Evolutionary conservation across 2,113 vertebrate genomes (phyloP).

Genomic region (Hippopotamus amphibius): DNA sequence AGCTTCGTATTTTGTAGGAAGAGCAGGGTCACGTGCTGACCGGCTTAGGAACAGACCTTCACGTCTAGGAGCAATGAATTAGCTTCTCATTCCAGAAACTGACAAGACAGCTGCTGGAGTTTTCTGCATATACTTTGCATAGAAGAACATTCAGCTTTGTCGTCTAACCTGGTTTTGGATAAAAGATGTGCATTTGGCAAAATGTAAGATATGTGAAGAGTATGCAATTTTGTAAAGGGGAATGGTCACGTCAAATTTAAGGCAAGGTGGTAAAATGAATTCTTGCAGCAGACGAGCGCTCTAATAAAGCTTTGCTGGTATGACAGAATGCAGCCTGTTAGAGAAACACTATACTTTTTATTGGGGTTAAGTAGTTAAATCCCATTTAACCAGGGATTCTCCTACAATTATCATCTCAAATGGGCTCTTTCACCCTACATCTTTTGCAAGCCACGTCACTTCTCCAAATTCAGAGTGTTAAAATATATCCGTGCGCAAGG

Average conservation of each 20-base stretch:
- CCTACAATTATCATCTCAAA: not conserved
- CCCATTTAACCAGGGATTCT: not conserved
- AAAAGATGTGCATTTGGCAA: not conserved
- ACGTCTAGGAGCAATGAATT: too few species aligned
- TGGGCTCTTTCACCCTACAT: not conserved
- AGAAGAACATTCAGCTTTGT: not conserved
- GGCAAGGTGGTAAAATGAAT: not conserved
- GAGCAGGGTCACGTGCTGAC: rapidly evolving
- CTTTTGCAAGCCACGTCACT: not conserved
- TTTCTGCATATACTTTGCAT: not conserved
- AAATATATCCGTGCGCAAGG: not conserved
- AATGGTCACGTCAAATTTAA: not conserved
- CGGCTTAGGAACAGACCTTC: not conserved
- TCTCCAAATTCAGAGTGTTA: not conserved
- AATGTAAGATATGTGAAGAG: not conserved
- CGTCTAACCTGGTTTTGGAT: not conserved
- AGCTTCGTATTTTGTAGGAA: not conserved
- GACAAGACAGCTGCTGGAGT: not conserved
- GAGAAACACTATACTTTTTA: not conserved
- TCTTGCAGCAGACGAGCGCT: not conserved
- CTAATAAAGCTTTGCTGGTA: not conserved
- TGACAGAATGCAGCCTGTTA: not conserved
- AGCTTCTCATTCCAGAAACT: not conserved
- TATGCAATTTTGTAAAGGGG: not conserved
- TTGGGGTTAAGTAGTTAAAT: not conserved